Conservation (phyloP, 1,140 invertebrate species). For the Halotydeus destructor region DNA sequence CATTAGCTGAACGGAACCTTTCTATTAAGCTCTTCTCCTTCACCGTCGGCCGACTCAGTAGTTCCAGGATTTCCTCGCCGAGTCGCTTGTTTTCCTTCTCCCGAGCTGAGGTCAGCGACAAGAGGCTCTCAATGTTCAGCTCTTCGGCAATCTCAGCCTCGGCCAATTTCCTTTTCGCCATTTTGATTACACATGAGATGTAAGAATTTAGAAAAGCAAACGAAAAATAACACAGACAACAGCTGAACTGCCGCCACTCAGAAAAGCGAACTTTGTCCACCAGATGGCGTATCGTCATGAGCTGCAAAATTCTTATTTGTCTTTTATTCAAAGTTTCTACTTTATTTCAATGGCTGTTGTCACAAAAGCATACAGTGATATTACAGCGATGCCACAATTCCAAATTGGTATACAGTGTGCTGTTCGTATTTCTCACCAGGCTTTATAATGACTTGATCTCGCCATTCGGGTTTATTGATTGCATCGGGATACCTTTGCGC, state of each 20-base stretch:
- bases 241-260: conserved; percentile 4
- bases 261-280: no score
- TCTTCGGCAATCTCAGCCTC: conserved; percentile 2
- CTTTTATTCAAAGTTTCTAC: no score
- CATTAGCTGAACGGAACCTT: conserved; percentile 82
- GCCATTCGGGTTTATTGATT: conserved; percentile 39
- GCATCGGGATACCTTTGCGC: conserved; percentile 83
- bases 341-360: no score
- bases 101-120: conserved; percentile 77
- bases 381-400: no score
- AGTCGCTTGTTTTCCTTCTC: conserved; percentile 88
- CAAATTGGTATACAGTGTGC: conserved; percentile 24
- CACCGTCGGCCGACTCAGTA: conserved; percentile 81
- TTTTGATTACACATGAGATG: no score
- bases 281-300: no score
- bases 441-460: conserved; percentile 28
- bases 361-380: no score
- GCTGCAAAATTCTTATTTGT: no score
- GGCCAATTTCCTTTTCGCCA: conserved; percentile 1
- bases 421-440: conserved; percentile 80
- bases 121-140: conserved; percentile 38
- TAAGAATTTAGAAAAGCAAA: no score
- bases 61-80: conserved; percentile 81
- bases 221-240: no score
- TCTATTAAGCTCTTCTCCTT: conserved; percentile 83